A percentile compares a stretch with the other conserved stretches of the same genome.
phyloP scores from a whole-genome alignment of 2,797 vertebrate genomes.

The Melanotaenia maccullochi region DNA sequence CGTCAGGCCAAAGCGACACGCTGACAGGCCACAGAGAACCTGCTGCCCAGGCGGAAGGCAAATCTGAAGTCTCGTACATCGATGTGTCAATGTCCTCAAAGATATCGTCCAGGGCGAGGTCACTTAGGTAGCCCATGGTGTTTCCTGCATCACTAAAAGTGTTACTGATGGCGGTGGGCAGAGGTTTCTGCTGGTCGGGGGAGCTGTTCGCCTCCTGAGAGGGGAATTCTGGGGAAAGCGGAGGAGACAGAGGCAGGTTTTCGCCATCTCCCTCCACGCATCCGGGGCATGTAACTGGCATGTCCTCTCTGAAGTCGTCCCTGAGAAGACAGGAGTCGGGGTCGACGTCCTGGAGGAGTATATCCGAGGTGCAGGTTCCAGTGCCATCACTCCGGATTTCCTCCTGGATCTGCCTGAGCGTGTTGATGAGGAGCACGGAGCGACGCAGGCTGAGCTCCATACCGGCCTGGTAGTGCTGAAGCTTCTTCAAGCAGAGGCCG shows the following conservation, averaged over 20 bases:
- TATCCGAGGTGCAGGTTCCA: slow-evolving; percentile 52
- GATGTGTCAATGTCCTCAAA: slow-evolving; percentile 92
- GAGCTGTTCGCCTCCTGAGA: slow-evolving; percentile 64
- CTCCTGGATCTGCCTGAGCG: slow-evolving; percentile 88
- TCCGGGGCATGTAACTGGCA: slow-evolving; percentile 73
- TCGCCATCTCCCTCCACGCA: slow-evolving; percentile 69
- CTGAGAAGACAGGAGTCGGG: slow-evolving; percentile 80
- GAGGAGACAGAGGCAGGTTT: slow-evolving; percentile 16
- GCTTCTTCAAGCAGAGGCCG: slow-evolving; percentile 88
- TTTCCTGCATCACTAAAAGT: slow-evolving; percentile 86
- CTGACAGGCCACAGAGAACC: slow-evolving; percentile 69
- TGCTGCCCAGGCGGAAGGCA: slow-evolving; percentile 76
- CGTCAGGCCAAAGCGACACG: slow-evolving; percentile 77
- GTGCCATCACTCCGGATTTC: slow-evolving; percentile 84
- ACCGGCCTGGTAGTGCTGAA: slow-evolving; percentile 85
- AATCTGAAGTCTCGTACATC: slow-evolving; percentile 89
- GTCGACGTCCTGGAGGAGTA: slow-evolving; percentile 64
- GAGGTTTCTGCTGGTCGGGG: slow-evolving; percentile 69
- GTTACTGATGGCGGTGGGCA: slow-evolving; percentile 67
- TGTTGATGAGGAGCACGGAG: slow-evolving; percentile 90
- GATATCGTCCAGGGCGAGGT: slow-evolving; percentile 89
- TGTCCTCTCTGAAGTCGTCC: slow-evolving; percentile 81
- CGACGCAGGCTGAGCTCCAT: slow-evolving; percentile 89
- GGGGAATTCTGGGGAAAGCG: slow-evolving; percentile 24
- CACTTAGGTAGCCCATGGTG: slow-evolving; percentile 87